Percentiles rank a stretch among this genome's conserved stretches.
Evolutionary conservation across 1,140 invertebrate species (phyloP).

Genomic region (Drosophila subpulchrella): DNA sequence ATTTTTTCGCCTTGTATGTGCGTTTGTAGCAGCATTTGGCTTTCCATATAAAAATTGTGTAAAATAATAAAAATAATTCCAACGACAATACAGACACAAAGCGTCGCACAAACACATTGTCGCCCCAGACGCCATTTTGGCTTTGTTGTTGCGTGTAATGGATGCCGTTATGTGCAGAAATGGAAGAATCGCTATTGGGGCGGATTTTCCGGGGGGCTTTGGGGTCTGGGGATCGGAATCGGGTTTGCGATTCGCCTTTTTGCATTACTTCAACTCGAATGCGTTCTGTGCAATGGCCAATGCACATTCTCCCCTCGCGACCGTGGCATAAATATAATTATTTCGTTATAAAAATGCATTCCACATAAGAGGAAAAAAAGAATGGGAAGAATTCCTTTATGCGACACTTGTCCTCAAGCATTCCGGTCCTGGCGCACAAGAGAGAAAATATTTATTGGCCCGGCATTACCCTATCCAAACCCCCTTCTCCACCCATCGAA

Average conservation of each 20-base stretch:
- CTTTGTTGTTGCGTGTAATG: slow-evolving; percentile 76
- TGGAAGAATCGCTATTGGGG: slow-evolving; percentile 19
- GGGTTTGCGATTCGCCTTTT: slow-evolving; percentile 38
- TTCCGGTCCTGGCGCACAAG: slow-evolving; percentile 26
- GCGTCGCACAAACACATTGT: slow-evolving; percentile 35
- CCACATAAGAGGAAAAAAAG: slow-evolving; percentile 19
- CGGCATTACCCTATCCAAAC: slow-evolving; percentile 16
- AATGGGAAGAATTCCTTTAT: slow-evolving; percentile 12
- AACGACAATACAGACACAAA: slow-evolving; percentile 45
- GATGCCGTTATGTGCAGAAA: slow-evolving; percentile 66
- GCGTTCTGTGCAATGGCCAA: slow-evolving; percentile 51
- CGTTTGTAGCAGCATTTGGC: slow-evolving; percentile 41
- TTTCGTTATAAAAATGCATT: slow-evolving; percentile 79
- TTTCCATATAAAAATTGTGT: slow-evolving; percentile 75
- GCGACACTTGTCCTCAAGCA: slow-evolving; percentile 53
- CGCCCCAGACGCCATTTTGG: slow-evolving; percentile 71
- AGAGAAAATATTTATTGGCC: slow-evolving; percentile 49
- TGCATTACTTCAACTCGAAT: slow-evolving; percentile 72
- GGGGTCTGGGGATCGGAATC: slow-evolving; percentile 4
- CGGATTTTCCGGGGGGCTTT: slow-evolving; percentile 1
- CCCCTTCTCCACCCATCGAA: not conserved
- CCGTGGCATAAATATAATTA: slow-evolving; percentile 76
- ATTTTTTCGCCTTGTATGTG: slow-evolving; percentile 40
- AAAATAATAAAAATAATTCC: slow-evolving; percentile 80
- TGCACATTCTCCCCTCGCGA: slow-evolving; percentile 10